Base-by-base conservation (phyloP, 2,113 vertebrate species). In the Willisornis vidua region DNA sequence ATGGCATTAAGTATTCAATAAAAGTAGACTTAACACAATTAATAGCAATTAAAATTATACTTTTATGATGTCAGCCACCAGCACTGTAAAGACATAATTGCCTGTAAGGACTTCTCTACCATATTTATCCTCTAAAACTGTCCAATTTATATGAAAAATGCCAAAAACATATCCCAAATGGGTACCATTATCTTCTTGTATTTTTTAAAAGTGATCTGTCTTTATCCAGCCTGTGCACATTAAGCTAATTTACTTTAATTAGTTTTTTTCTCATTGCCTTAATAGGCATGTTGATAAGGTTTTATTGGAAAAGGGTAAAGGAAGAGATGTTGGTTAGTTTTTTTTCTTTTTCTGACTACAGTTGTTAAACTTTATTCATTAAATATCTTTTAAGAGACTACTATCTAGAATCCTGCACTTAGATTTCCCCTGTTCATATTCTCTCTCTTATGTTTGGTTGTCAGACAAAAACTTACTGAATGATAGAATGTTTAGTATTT, bases 31-130 rank as follows among this genome's bases (percentile, higher is more conserved):
- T 98, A 98, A 98, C 97, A 98, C 98, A 98, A 98, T 99, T 98
- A 99, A 98, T 98, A 98, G 98, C 98, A 99, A 98, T 98, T 98
- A 98, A 98, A 98, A 98, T 98, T 98, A 98, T 98, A 98, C 97
- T 98, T 98, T 98, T 98, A 98, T 98, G 96, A 98, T 98, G 98
- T 98, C 97, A 98, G 98, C 97, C 97, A 98, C 98, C 97, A 98
- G 97, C 97, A 98, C 97, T 98, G 97, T 98, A 98, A 98, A 98
- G 98, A 97, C 93, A 96, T 98, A 98, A 98, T 98, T 98, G 98
- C 98, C 97, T 98, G 95, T 98, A 98, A 98, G 97, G 98, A 98
- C 96, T 98, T 98, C 75, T 96, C 94, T 97, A 98, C 97, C 95
- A 97, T 98, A 98, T 97, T 97, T 98, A 97, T 98, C 97, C 98